Percentiles rank a stretch among this genome's conserved stretches.
Conservation (phyloP, 2,888 invertebrate genomes). For the Nephrocerus scutellatus region DNA sequence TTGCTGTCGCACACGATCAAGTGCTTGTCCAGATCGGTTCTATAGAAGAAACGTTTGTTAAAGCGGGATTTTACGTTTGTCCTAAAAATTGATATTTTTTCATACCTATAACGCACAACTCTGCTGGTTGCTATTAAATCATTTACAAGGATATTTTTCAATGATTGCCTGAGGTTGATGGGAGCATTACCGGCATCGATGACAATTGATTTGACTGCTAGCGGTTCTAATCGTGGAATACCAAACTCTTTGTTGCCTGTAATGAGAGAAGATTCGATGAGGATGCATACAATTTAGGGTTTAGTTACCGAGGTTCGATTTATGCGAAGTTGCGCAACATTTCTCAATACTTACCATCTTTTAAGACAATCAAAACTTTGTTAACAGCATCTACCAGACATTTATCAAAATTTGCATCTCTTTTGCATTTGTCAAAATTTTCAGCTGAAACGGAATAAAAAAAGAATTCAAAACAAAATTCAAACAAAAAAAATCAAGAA, state of each 20-base stretch:
- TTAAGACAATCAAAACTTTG: conserved; percentile 53
- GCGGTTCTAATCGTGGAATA: conserved; percentile 57
- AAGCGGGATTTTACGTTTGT: not conserved
- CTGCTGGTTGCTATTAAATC: conserved; percentile 56
- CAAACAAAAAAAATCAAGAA: too few species aligned
- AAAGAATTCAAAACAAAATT: conserved; percentile 17
- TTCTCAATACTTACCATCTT: conserved; percentile 49
- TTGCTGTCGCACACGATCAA: conserved; percentile 44
- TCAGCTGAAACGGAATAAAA: conserved; percentile 48
- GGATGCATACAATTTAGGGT: not conserved
- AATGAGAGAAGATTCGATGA: conserved; percentile 1
- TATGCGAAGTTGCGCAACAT: not conserved
- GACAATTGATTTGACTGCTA: conserved; percentile 53
- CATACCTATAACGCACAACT: conserved; percentile 55
- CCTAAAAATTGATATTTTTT: conserved; percentile 2
- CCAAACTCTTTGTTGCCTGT: conserved; percentile 55
- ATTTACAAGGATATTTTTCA: conserved; percentile 58
- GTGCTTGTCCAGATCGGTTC: conserved; percentile 43
- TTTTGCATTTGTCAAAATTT: conserved; percentile 54
- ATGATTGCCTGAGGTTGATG: conserved; percentile 60
- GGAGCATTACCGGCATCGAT: conserved; percentile 57
- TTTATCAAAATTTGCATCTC: conserved; percentile 53
- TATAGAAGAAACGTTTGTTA: conserved; percentile 22
- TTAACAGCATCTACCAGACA: conserved; percentile 55
- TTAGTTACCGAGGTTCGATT: not conserved